Base-by-base conservation (phyloP, 2,888 invertebrate genomes). In the Tiliacea aurago region DNA sequence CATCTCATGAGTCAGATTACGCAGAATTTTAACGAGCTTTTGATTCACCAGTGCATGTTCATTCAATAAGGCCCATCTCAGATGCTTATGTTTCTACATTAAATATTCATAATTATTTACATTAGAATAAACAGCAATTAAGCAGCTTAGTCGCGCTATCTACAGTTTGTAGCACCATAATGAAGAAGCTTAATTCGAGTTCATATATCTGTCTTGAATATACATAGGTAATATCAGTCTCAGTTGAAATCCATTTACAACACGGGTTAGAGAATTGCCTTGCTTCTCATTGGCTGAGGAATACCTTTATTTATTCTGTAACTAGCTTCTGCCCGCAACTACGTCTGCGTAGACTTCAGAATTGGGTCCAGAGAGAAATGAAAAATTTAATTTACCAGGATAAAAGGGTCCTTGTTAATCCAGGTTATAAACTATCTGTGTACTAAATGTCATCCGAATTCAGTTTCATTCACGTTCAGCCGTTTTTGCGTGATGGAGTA, bases 1-100 rank as follows among this genome's bases (percentile, higher is more conserved):
- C 76, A 71, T 58, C 63, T 37, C 49, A 37, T 83, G 85, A 82
- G 66, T 82, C 83, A 83, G 69, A 41, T 55, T 73, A 70, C 62
- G 73, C 41, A 74, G 71, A 82, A 75, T 65, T 76, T 67, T 37
- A 78, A 75, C 58, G 62, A 76, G 73, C 70, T 43, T 71, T 79
- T 78, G 83, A 83, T 85, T 83, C 79, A 76, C 55, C 56, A 58
- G 56, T 65, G 15, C 62, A 45, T 67, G 43, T 61, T 61, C 56
- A 73, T 70, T 64, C 41, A 65, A 77, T 49, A 65, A 67, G 23
- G 18, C 37, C 2, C 33, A 20, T 62, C 43, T 73, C 58, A 51
- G 37, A 63, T 56, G 20, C 28, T n/a, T 49, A 10, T 33, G 7
- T 41, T 56, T 61, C 33, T 56, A 45, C n/a, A 63, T 73, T 63